Conservation (phyloP, 1,140 invertebrate genomes). For the Cherax quadricarinatus region DNA sequence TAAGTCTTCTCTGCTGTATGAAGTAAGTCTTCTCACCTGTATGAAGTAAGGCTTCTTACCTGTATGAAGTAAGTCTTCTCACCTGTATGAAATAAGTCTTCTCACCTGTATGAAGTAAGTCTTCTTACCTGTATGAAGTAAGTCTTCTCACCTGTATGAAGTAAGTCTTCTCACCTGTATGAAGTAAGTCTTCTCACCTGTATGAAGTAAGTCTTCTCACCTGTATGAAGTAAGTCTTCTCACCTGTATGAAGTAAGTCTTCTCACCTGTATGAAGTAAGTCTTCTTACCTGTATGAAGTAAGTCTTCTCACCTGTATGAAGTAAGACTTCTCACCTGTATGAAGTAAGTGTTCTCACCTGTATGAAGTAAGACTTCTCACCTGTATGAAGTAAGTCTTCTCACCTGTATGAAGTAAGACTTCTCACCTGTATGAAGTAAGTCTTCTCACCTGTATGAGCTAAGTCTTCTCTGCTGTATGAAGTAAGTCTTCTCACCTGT, state of each 20-base stretch:
- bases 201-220: not conserved
- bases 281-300: not conserved
- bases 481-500: not conserved
- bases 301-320: not conserved
- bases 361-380: not conserved
- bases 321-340: not conserved
- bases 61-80: not conserved
- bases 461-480: not conserved
- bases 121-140: not conserved
- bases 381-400: not conserved
- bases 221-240: not conserved
- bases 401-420: not conserved
- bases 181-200: not conserved
- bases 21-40: not conserved
- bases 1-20: not conserved
- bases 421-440: not conserved
- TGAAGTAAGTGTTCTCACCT: not conserved
- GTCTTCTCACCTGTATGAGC: not conserved
- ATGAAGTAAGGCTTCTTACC: not conserved
- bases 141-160: not conserved
- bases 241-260: not conserved
- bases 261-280: not conserved
- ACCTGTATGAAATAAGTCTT: not conserved
- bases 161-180: constrained; percentile 18
- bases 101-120: not conserved